These are phyloP conservation scores for Lagocephalus sceleratus DNA, from an alignment of 2,797 vertebrate genomes.

Conservation along the genomic window DNA sequence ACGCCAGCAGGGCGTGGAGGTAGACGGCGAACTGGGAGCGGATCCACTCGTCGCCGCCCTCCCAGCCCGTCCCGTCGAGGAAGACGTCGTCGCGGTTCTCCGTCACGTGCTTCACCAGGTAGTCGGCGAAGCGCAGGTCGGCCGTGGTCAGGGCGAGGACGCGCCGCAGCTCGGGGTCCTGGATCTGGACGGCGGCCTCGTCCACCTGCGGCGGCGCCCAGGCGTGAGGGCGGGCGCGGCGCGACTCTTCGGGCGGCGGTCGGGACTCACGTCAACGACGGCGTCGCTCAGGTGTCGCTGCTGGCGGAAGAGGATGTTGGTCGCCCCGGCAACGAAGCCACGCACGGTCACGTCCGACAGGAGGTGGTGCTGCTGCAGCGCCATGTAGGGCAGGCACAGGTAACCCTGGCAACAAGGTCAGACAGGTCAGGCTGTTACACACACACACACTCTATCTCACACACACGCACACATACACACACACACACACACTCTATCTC, in stretches of 20 bases:
- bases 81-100: slow-evolving; percentile 96
- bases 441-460: no score
- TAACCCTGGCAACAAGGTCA: slow-evolving; percentile 83
- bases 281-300: slow-evolving; percentile 95
- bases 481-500: no score
- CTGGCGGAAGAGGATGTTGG: slow-evolving; percentile 96
- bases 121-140: slow-evolving; percentile 93
- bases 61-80: slow-evolving; percentile 96
- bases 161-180: slow-evolving; percentile 90
- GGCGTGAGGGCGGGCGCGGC: no score
- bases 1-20: slow-evolving; percentile 87
- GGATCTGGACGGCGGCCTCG: slow-evolving; percentile 86
- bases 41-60: slow-evolving; percentile 98
- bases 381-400: slow-evolving; percentile 97
- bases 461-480: background rate
- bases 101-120: slow-evolving; percentile 91
- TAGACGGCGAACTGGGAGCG: slow-evolving; percentile 93
- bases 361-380: slow-evolving; percentile 96
- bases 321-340: slow-evolving; percentile 93
- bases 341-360: slow-evolving; percentile 90
- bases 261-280: slow-evolving; percentile 81
- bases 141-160: slow-evolving; percentile 88
- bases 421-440: slow-evolving; percentile 1
- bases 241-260: background rate
- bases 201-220: slow-evolving; percentile 79